Base-by-base conservation (phyloP, 2,888 invertebrate species). In the Euplagia quadripunctaria region DNA sequence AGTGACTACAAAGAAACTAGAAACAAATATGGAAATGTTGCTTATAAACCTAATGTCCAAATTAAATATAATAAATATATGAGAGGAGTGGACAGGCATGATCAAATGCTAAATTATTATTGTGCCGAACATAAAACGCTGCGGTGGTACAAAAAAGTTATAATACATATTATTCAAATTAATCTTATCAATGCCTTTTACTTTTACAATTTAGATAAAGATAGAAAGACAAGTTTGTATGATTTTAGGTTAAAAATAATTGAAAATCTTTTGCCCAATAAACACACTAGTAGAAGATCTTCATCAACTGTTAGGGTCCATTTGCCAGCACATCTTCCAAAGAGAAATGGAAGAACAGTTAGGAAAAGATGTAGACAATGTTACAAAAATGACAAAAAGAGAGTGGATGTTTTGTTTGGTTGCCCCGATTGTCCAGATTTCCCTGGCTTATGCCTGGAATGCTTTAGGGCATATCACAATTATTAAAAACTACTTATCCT, bases 351-450 rank as follows among this genome's bases (percentile, higher is more conserved):
- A 7, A 63, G 41, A 63, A 63, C 63, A 8, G 14, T 41, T 8
- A 75, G 80, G 68, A 78, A 78, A 68, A 70, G 76, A 73, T 78
- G 77, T 58, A 71, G 73, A 64, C 72, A 73, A n/a, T 77, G 77
- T 65, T 74, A n/a, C 70, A 75, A 77, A 42, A 66, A 63, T 17
- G 16, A 55, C 17, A 73, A 77, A 77, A 77, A 64, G 71, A 71
- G 75, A 68, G 76, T 78, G n/a, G 31, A 70, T 41, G 66, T 70
- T 61, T 71, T 73, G 42, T 78, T 71, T 76, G 79, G 76, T 43
- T 79, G 79, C 64, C 76, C 74, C 14, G 77, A 79, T 64, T 78
- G 78, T 55, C 64, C 73, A 58, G 70, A 70, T 46, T 78, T 78
- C 68, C 79, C 79, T 51, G 79, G 79, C n/a, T 68, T 78, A 69